phyloP scores from a whole-genome alignment of 2,888 invertebrate genomes.

The Sialis lutaria region DNA sequence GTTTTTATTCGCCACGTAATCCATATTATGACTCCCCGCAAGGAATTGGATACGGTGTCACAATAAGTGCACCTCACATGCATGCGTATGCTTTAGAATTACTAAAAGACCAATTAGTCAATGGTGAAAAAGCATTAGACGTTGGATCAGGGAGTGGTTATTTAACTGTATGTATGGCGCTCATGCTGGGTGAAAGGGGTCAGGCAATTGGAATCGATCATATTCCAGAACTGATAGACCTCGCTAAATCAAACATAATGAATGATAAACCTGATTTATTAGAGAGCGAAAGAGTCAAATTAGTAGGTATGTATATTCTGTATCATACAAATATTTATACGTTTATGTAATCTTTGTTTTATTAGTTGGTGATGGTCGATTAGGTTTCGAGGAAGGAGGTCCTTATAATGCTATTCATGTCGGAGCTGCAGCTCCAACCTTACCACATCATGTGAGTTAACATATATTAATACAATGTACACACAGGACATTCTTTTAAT shows the following conservation, averaged over 20 bases:
- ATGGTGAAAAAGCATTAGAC: slow-evolving; percentile 68
- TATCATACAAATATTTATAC: neutral
- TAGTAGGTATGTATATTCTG: slow-evolving; percentile 38
- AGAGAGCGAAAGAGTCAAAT: slow-evolving; percentile 42
- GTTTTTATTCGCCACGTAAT: slow-evolving; percentile 54
- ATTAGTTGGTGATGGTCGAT: slow-evolving; percentile 75
- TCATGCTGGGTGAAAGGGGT: slow-evolving; percentile 56
- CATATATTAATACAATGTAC: neutral
- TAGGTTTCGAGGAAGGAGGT: slow-evolving; percentile 53
- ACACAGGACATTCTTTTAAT: neutral
- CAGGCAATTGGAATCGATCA: slow-evolving; percentile 74
- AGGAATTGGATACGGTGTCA: slow-evolving; percentile 85
- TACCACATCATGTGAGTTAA: slow-evolving; percentile 52
- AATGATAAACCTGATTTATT: slow-evolving; percentile 55
- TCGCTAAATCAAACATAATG: slow-evolving; percentile 60
- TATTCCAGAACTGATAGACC: slow-evolving; percentile 60
- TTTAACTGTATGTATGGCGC: slow-evolving; percentile 77
- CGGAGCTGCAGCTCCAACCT: slow-evolving; percentile 68
- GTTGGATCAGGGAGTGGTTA: slow-evolving; percentile 92
- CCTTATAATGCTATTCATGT: slow-evolving; percentile 91
- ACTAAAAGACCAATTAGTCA: slow-evolving; percentile 55
- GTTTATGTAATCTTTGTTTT: slow-evolving; percentile 6
- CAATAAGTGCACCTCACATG: slow-evolving; percentile 95
- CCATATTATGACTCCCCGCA: slow-evolving; percentile 87
- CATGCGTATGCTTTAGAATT: slow-evolving; percentile 84